These are phyloP conservation scores for Hexactinellida sp. DNA, from an alignment of 37 sponge, comb jelly and placozoan species.

Conservation along the genomic window DNA sequence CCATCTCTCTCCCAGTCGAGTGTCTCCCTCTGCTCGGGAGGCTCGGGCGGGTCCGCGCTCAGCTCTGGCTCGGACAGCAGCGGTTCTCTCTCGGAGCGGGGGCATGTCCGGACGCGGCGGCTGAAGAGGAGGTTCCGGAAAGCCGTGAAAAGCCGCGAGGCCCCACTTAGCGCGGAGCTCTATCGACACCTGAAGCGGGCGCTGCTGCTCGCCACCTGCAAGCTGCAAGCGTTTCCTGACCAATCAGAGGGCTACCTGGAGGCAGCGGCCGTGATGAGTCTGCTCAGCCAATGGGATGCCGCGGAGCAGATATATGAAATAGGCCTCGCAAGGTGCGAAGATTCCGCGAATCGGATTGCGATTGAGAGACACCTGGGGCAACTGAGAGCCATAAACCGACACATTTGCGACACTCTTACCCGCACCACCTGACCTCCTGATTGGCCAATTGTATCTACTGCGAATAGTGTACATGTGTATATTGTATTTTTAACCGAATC, in stretches of 20 bases:
- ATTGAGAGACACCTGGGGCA: background rate
- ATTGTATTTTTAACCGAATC: background rate
- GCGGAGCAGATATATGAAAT: background rate
- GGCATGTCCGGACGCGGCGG: background rate
- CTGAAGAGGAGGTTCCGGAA: background rate
- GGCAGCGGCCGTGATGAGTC: constrained; percentile 4
- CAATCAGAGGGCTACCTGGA: constrained; percentile 13
- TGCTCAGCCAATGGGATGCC: constrained; percentile 9
- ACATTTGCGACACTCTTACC: background rate
- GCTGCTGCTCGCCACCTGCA: background rate
- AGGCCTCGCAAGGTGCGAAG: background rate
- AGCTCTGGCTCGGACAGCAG: background rate
- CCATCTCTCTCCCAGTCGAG: background rate
- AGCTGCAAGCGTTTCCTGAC: background rate
- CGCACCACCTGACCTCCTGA: background rate
- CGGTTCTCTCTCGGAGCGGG: background rate
- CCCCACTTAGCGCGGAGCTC: background rate
- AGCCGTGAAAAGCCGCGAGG: background rate
- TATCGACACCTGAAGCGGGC: background rate
- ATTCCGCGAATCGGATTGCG: background rate
- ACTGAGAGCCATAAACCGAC: constrained; percentile 8
- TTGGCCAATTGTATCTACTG: background rate
- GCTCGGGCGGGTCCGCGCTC: background rate
- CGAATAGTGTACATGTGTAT: background rate
- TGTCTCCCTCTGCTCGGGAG: background rate